Evolutionary conservation across 2,113 vertebrate genomes (phyloP).

Genomic region (Benitochromis conjunctus): DNA sequence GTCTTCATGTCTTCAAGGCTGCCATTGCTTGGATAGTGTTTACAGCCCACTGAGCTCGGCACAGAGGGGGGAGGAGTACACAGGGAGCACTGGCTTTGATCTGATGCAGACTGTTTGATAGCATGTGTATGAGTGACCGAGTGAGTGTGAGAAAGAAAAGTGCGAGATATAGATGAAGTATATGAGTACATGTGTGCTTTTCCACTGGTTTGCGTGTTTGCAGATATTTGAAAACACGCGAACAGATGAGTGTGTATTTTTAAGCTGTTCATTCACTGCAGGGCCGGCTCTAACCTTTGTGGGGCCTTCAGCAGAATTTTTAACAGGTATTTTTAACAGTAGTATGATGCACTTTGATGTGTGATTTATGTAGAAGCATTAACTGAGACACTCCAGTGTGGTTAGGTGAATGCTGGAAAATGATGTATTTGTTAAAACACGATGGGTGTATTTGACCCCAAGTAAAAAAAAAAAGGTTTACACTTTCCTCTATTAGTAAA

Average conservation of each 20-base stretch:
- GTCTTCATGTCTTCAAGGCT: conserved; percentile 70
- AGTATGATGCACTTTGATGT: background rate
- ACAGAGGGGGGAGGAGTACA: background rate
- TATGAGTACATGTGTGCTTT: background rate
- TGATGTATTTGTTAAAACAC: background rate
- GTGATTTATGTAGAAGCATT: background rate
- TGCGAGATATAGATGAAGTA: background rate
- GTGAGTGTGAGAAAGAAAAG: conserved; percentile 5
- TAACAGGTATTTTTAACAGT: too few relatives aligned
- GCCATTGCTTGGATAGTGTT: conserved; percentile 69
- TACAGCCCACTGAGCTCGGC: conserved; percentile 48
- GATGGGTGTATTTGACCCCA: background rate
- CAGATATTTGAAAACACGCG: conserved; percentile 5
- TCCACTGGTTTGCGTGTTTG: background rate
- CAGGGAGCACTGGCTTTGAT: conserved; percentile 56
- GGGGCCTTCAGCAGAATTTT: background rate
- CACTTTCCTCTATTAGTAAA: background rate
- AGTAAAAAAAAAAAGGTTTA: background rate
- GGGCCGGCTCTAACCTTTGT: background rate
- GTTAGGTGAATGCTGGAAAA: background rate
- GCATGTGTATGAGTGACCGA: conserved; percentile 21
- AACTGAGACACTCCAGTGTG: fast-evolving
- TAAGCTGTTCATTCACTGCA: background rate
- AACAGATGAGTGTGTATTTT: background rate
- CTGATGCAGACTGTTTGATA: conserved; percentile 56